Evolutionary conservation across 2,888 invertebrate genomes (phyloP), one percentile per base, ranked within the genome.

Genomic region (Zonitis immaculata): DNA sequence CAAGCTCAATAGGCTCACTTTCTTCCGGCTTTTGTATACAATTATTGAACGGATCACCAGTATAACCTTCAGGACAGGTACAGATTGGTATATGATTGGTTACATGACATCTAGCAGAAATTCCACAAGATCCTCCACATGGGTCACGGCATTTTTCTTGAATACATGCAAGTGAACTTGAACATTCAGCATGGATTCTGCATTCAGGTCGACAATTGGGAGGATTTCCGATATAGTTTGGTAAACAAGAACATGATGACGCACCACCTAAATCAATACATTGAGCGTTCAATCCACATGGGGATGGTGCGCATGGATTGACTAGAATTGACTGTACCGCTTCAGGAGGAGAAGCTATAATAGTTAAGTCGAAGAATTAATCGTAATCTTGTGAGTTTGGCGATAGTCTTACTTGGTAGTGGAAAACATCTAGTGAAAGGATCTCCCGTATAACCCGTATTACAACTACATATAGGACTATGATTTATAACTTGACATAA

Each of bases 401-500:
- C n/a, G 6, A 35, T 11, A 39, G 6, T 57, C 67, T 68, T 65
- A 69, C 67, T 58, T 58, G 61, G 64, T 57, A 57, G 59, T 25
- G 54, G 57, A 9, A 45, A 49, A 66, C 89, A 89, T 67, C 84
- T 82, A 43, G 80, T 78, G 68, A 89, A 89, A 49, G 91, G 89
- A 80, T 91, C 87, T 1, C 91, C 92, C 6, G 80, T 82, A 65
- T 81, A 86, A 27, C 86, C 88, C 39, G 74, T 66, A 12, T 78
- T 63, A 69, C 91, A 92, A 25, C 83, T 77, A 70, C 91, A 87
- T 64, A 84, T 80, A n/a, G 88, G 85, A 30, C 89, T 82, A 71
- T 89, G 88, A 67, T 87, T 89, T 28, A 87, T 79, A 1, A 88
- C 89, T 50, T 84, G 80, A 68, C 91, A 91, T 66, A 87, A 6